Evolutionary conservation across 1,140 invertebrate species (phyloP).

Genomic region (Heliconius eleuchia): DNA sequence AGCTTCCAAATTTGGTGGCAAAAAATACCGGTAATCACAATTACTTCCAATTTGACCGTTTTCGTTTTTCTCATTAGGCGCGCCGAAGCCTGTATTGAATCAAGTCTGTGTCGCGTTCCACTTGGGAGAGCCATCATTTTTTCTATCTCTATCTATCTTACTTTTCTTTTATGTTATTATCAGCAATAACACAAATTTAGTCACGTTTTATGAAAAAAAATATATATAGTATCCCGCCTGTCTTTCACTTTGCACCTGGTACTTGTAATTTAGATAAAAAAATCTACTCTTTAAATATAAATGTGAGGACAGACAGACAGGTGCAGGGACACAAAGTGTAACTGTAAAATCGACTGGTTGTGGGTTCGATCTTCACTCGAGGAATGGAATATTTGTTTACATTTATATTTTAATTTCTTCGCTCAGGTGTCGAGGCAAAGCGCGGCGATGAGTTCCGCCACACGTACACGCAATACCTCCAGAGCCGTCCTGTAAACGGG

Average conservation of each 20-base stretch:
- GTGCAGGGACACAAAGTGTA: too few relatives aligned
- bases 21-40: slow-evolving; percentile 35
- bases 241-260: neutral
- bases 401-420: too few relatives aligned
- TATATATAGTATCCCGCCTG: neutral
- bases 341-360: too few relatives aligned
- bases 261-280: neutral
- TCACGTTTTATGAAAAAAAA: neutral
- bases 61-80: slow-evolving; percentile 44
- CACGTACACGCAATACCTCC: too few relatives aligned
- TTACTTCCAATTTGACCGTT: slow-evolving; percentile 46
- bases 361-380: too few relatives aligned
- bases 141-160: slow-evolving; percentile 13
- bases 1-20: neutral
- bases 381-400: too few relatives aligned
- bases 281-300: too few relatives aligned
- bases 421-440: too few relatives aligned
- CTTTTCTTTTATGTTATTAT: slow-evolving; percentile 23
- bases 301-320: too few relatives aligned
- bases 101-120: slow-evolving; percentile 41
- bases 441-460: too few relatives aligned
- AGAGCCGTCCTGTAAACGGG: too few relatives aligned
- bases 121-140: slow-evolving; percentile 32
- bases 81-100: slow-evolving; percentile 42
- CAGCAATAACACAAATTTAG: neutral